Evolutionary conservation across 2,113 vertebrate species (phyloP), one percentile per base, ranked within the genome.

Genomic region (Tachuris rubrigastra): DNA sequence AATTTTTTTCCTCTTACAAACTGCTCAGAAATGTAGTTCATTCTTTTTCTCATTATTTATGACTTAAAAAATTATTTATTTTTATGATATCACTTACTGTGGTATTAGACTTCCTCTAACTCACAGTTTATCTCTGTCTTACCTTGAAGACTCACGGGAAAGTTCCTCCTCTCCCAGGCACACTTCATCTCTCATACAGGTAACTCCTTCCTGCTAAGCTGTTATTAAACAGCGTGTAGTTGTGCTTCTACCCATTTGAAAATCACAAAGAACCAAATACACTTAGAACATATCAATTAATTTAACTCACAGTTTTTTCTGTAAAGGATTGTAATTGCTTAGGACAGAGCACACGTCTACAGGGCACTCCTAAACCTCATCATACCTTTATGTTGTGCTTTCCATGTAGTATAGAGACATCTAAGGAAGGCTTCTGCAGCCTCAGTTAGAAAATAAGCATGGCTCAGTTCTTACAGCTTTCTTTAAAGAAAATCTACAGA

Each of bases 291-390:
- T 24, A 37, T 3, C 8, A 42, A 76, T 3, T 75, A 23, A 42
- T 72, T 75, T 42, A 60, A 49, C n/a, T 66, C 9, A 11, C 14
- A 5, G 9, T 77, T 83, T 79, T 59, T 83, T 68, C 53, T 39
- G 11, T 37, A 22, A 59, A 76, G 24, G 25, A 13, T 21, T 92
- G 37, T 20, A 58, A 25, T 56, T 55, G 21, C 66, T 79, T 14
- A 22, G 58, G 11, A 24, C 1, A 3, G 44, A 42, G 46, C 14
- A 33, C 1, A 1, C 12, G 5, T 41, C 52, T 55, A 31, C 9
- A 6, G 25, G 31, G 55, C 24, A 13, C 20, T 62, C 31, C 56
- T 67, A 23, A 93, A 73, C 8, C 24, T 72, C 37, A 71, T 19
- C 9, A 6, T 33, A 13, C 49, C 16, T 84, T 73, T 27, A 44